Conservation (phyloP, 2,888 invertebrate species). For the Acronicta aceris region DNA sequence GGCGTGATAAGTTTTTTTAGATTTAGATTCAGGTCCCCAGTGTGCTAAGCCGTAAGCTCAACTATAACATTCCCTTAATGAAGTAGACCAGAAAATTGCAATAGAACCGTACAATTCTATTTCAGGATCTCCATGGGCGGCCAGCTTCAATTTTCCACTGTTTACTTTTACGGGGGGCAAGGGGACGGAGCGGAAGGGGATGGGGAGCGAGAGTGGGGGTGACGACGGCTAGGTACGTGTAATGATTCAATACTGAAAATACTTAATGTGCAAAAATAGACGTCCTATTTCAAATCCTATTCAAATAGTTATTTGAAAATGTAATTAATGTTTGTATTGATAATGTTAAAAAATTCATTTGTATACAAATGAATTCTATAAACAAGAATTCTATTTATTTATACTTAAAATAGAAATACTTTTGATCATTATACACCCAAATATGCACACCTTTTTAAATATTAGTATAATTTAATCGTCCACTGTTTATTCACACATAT, state of each 20-base stretch:
- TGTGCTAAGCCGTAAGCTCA: neutral
- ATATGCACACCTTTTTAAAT: too few relatives aligned
- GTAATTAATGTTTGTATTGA: neutral
- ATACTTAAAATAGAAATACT: too few relatives aligned
- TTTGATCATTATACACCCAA: too few relatives aligned
- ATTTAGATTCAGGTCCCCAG: slow-evolving; percentile 1
- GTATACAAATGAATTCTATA: too few relatives aligned
- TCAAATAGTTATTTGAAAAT: slow-evolving; percentile 1
- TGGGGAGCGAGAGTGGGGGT: slow-evolving; percentile 20
- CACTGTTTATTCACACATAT: too few relatives aligned
- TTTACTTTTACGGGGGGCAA: slow-evolving; percentile 47
- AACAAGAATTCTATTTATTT: neutral
- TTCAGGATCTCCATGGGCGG: slow-evolving; percentile 46
- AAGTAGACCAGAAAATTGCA: slow-evolving; percentile 26
- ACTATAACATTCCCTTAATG: slow-evolving; percentile 22
- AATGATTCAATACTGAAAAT: slow-evolving; percentile 50
- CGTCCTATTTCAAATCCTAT: slow-evolving; percentile 14
- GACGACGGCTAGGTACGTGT: slow-evolving; percentile 24
- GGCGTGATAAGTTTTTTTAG: neutral
- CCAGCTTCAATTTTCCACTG: slow-evolving; percentile 56
- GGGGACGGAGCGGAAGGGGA: slow-evolving; percentile 19
- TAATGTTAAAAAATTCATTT: neutral
- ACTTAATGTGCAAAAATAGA: slow-evolving; percentile 26
- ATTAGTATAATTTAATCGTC: too few relatives aligned
- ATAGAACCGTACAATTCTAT: slow-evolving; percentile 48